Base-by-base conservation (phyloP, 2,113 vertebrate genomes). In the Plotosus lineatus region DNA sequence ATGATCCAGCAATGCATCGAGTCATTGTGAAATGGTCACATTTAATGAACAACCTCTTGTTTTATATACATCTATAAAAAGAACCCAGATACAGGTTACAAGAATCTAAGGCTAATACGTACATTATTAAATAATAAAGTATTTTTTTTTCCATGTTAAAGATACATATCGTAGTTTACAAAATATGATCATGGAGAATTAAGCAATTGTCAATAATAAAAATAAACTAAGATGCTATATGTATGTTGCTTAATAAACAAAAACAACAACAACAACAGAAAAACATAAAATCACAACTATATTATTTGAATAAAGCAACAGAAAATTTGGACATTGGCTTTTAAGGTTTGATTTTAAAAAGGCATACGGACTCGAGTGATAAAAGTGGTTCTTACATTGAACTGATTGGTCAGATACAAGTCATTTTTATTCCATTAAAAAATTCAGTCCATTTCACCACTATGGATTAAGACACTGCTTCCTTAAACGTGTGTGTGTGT, bases 31-130 rank as follows among this genome's bases (percentile, higher is more conserved):
- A 94, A 94, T 94, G 93, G 93, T 93, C 92, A 94, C 93, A 94
- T 94, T 94, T 94, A 94, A 94, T 94, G 92, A 92, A 92, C 93
- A 94, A 94, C 91, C 92, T 92, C 90, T 92, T 90, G 92, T 94
- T 92, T 92, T 94, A 94, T 94, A 93, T 94, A 94, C 93, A 94
- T 92, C 93, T 94, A 94, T 94, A 94, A 94, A 94, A 94, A 93
- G 91, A 92, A 91, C 91, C 91, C 92, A 92, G 92, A 89, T 92
- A 94, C 91, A 93, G 92, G 93, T 93, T 94, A 94, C 92, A 89
- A 94, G 91, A 93, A 93, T 94, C 93, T 94, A 94, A 89, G 84
- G 91, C 93, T 94, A 94, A 91, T 94, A 94, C 93, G 94, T 94
- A 94, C 93, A 94, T 93, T 92, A 92, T 94, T 94, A 94, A 94